Base-by-base conservation (phyloP, 2,888 invertebrate species). In the Cephus pulcher region DNA sequence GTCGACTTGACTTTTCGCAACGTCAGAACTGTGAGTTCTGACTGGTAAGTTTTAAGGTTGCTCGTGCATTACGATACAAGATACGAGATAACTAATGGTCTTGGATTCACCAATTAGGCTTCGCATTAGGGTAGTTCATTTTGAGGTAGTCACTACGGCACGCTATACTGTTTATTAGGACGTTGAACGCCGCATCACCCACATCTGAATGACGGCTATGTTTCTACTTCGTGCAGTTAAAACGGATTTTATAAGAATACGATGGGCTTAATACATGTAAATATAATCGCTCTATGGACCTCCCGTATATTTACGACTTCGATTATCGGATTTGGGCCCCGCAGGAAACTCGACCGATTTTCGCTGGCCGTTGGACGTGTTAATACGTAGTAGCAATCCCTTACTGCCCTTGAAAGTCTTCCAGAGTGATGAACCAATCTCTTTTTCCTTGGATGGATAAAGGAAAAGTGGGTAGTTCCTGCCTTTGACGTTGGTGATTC, bases 391-490 rank as follows among this genome's bases (percentile, higher is more conserved):
- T 23, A 9, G 23, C 56, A 71, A 76, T 71, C 56, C 37, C n/a
- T 73, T 34, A 56, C 74, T 68, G 73, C 35, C 23, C 23, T 11
- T n/a, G 68, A 71, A 69, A 68, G 73, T 71, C 73, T 75, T 34
- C 40, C 69, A 30, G n/a, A 30, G 40, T 15, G 71, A 33, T 32
- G 56, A 76, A 40, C 34, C 56, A 56, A 71, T 74, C 3, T 40
- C 30, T 56, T 73, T 68, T 69, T 74, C 74, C 34, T 79, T 74
- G 37, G 74, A 37, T 76, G 74, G 75, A 74, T 71, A 35, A 70
- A 79, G 73, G 37, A 75, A 56, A 73, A 79, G 56, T 37, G 37
- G 56, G 9, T 23, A 56, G 23, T 9, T 56, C 56, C 23, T 23
- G 56, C 23, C 56, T 23, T 56, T 56, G 56, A 56, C 23, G 56